Evolutionary conservation across 2,888 invertebrate genomes (phyloP).

Genomic region (Lasioglossum marginatum): DNA sequence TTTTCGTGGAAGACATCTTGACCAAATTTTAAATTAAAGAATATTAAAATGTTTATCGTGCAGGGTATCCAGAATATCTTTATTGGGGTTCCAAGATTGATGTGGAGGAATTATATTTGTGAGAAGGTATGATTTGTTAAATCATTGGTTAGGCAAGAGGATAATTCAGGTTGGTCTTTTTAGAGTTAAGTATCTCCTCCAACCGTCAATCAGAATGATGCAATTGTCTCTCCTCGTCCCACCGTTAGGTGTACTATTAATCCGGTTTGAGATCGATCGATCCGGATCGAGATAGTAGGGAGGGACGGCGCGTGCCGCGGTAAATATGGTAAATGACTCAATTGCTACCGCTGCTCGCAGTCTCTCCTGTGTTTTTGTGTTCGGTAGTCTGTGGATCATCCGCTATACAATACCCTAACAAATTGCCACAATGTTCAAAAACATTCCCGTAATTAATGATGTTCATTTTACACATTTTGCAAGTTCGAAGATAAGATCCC

Average conservation of each 20-base stretch:
- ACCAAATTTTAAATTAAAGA: too few relatives aligned
- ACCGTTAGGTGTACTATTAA: slow-evolving; percentile 40
- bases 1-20: too few relatives aligned
- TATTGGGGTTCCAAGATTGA: neutral
- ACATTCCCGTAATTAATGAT: neutral
- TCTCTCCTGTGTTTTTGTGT: slow-evolving; percentile 34
- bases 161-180: neutral
- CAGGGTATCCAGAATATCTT: neutral
- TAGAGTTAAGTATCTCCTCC: slow-evolving; percentile 5
- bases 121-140: neutral
- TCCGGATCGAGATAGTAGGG: slow-evolving; percentile 26
- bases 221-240: slow-evolving; percentile 17
- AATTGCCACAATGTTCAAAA: neutral
- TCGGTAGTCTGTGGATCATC: neutral
- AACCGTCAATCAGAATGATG: slow-evolving; percentile 15
- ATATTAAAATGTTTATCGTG: neutral
- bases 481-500: neutral
- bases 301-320: slow-evolving; percentile 49
- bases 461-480: neutral
- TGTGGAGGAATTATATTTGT: neutral
- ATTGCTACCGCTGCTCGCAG: slow-evolving; percentile 37
- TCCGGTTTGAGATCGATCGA: slow-evolving; percentile 53
- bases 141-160: neutral
- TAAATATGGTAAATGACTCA: slow-evolving; percentile 73
- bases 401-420: neutral